These are phyloP conservation scores for Zelleria hepariella DNA, from an alignment of 2,888 invertebrate species.

Conservation along the genomic window DNA sequence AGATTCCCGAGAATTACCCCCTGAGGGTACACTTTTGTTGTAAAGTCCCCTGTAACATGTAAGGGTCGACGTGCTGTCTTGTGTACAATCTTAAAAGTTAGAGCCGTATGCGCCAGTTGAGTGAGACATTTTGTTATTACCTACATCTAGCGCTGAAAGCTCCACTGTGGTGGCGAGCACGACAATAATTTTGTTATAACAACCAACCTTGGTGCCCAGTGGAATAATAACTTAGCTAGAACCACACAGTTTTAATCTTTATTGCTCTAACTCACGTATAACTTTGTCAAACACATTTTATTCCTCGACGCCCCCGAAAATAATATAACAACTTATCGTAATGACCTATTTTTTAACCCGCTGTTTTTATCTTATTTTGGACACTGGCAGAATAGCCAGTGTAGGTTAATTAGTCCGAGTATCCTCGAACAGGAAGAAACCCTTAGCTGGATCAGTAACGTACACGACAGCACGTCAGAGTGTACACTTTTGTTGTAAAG, in stretches of 20 bases:
- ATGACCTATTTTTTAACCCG: neutral
- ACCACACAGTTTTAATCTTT: neutral
- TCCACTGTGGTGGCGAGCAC: neutral
- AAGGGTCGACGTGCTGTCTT: too few relatives aligned
- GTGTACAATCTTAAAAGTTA: too few relatives aligned
- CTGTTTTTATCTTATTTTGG: neutral
- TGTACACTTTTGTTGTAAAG: too few relatives aligned
- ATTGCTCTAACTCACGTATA: neutral
- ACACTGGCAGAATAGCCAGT: neutral
- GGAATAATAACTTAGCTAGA: neutral
- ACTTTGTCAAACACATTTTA: neutral
- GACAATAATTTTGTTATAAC: neutral
- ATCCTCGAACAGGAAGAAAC: too few relatives aligned
- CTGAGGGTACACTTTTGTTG: too few relatives aligned
- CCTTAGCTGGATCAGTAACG: too few relatives aligned
- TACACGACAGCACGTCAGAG: too few relatives aligned
- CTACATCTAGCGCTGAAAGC: neutral
- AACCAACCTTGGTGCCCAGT: neutral
- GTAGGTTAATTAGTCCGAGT: neutral
- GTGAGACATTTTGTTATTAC: too few relatives aligned
- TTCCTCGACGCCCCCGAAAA: neutral
- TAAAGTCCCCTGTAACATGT: too few relatives aligned
- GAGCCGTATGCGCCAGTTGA: too few relatives aligned
- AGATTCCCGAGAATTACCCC: too few relatives aligned
- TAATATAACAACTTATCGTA: neutral